Conservation (phyloP, 2,888 invertebrate species). For the Meghimatium bilineatum region DNA sequence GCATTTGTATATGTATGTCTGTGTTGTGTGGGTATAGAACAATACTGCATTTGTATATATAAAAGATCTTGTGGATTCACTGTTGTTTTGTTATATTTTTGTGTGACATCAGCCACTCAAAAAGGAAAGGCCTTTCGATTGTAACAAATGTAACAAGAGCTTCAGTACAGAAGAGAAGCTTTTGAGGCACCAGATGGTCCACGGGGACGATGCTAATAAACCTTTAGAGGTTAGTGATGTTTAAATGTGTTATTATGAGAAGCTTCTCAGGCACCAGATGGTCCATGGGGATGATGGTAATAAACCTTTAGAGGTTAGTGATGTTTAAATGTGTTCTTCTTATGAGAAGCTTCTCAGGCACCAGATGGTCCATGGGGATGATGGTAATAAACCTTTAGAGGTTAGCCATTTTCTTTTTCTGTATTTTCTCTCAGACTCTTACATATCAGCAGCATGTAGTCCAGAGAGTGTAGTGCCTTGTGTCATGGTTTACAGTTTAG, state of each 20-base stretch:
- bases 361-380: constrained; percentile 82
- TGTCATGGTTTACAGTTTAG: no score
- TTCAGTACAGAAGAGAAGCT: constrained; percentile 83
- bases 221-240: constrained; percentile 79
- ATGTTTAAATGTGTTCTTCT: constrained; percentile 65
- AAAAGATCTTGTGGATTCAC: no score
- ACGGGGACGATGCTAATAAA: constrained; percentile 82
- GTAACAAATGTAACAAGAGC: constrained; percentile 83
- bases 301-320: constrained; percentile 81
- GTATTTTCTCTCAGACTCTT: no score
- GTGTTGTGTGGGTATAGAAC: no score
- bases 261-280: constrained; percentile 83
- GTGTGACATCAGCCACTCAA: constrained; percentile 9
- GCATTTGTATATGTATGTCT: no score
- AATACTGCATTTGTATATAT: no score
- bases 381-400: constrained; percentile 83
- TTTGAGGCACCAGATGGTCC: constrained; percentile 83
- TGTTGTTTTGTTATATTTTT: background rate
- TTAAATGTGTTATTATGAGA: constrained; percentile 78
- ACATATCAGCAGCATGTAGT: no score
- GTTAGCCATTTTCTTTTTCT: no score
- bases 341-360: constrained; percentile 83
- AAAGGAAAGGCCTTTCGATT: constrained; percentile 30
- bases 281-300: constrained; percentile 82
- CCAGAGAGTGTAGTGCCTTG: no score